phyloP scores from a whole-genome alignment of 2,113 vertebrate species.

The Nothobranchius kuhntae region DNA sequence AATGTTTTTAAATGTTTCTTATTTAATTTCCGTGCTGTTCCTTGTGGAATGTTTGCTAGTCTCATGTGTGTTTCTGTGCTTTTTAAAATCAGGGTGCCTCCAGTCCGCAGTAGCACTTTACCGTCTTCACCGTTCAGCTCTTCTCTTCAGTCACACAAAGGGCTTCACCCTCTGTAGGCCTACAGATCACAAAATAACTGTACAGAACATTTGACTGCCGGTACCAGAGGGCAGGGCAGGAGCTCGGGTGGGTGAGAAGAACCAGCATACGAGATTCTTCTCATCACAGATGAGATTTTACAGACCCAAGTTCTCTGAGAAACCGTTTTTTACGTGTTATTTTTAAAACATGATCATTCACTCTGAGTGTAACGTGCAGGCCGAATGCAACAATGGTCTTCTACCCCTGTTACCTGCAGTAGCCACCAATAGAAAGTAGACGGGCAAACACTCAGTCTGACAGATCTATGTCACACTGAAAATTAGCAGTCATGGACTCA shows the following conservation, averaged over 20 bases:
- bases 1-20: constrained; percentile 24
- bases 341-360: too few species aligned
- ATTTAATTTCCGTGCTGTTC: constrained; percentile 28
- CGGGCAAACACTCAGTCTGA: too few species aligned
- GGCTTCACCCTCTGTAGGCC: constrained; percentile 64
- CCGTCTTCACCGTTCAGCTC: constrained; percentile 51
- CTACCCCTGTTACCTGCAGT: too few species aligned
- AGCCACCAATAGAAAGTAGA: too few species aligned
- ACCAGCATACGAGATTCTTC: background rate
- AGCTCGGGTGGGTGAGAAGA: background rate
- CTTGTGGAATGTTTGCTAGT: constrained; percentile 47
- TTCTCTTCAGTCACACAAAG: constrained; percentile 56
- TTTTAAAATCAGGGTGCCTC: constrained; percentile 70
- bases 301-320: too few species aligned
- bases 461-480: too few species aligned
- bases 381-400: too few species aligned
- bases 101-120: constrained; percentile 74
- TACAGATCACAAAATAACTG: constrained; percentile 39
- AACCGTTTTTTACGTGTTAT: too few species aligned
- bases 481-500: too few species aligned
- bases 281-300: too few species aligned
- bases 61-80: constrained; percentile 53
- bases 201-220: constrained; percentile 17
- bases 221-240: constrained; percentile 28
- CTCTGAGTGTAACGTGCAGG: too few species aligned